Base-by-base conservation (phyloP, 1,140 invertebrate species). In the Pseudomyrmex sp. region DNA sequence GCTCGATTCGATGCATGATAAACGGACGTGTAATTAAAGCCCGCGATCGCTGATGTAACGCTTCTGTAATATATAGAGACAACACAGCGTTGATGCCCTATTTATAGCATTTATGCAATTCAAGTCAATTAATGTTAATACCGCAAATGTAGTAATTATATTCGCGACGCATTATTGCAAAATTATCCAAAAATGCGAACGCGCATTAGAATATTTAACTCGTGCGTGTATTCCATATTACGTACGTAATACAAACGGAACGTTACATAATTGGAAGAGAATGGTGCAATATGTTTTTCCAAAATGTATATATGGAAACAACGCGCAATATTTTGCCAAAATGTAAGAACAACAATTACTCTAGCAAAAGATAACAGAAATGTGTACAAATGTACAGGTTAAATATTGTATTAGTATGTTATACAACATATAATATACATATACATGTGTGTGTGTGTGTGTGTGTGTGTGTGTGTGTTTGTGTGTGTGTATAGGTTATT, bases 21-120 rank as follows among this genome's bases (percentile, higher is more conserved):
- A 80, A 80, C 65, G 76, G 65, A 48, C 66, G 35, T 44, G 76
- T 72, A 80, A 80, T 80, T 80, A 80, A 80, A 80, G 54, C 54
- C 52, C 61, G 7, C 66, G 44, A 58, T 69, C 65, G 20, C 54
- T 72, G 66, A 70, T 72, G 54, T 80, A 80, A 80, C 54, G n/a
- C 44, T 59, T n/a, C 66, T 44, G 44, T 48, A 72, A 70, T 80
- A 80, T 80, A 35, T 72, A 72, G 66, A 59, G 76, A 80, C 61
- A 80, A 80, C 66, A 54, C 63, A 59, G 46, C 18, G 48, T 18
- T 44, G 66, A 72, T 59, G 76, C 50, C 65, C 44, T n/a, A 79
- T 80, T 80, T 72, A 59, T 59, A 61, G 10, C 9, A 10, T 79
- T 58, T 58, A 13, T 18, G 54, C 44, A n/a, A 80, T 80, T 70